These are phyloP conservation scores for Spisula solida DNA, from an alignment of 2,888 invertebrate genomes.

Conservation along the genomic window DNA sequence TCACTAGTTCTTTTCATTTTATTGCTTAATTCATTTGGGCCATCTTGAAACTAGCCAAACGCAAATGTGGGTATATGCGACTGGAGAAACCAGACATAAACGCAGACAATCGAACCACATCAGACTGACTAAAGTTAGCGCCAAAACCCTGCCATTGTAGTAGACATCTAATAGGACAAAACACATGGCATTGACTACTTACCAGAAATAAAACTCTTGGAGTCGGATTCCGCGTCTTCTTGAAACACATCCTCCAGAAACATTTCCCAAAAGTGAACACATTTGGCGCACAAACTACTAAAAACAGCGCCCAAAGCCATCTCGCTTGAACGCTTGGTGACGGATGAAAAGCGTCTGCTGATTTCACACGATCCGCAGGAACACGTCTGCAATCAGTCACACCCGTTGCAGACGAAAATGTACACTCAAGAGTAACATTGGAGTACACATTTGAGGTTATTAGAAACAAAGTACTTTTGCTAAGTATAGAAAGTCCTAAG, in stretches of 20 bases:
- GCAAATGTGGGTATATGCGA: no score
- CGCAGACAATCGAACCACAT: no score
- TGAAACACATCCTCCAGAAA: slow-evolving; percentile 87
- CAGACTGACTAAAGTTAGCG: no score
- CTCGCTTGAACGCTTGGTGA: slow-evolving; percentile 81
- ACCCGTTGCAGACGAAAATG: slow-evolving; percentile 65
- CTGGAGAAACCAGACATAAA: no score
- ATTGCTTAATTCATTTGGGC: no score
- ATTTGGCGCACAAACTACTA: slow-evolving; percentile 87
- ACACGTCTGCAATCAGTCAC: slow-evolving; percentile 77
- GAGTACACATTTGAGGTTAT: slow-evolving; percentile 81
- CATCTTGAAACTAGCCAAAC: no score
- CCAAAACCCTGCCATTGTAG: no score
- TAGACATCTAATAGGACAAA: no score
- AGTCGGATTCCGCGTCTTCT: slow-evolving; percentile 80
- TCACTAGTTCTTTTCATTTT: no score
- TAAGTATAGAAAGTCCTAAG: slow-evolving; percentile 94
- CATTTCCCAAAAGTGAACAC: slow-evolving; percentile 86
- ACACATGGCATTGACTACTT: slow-evolving; percentile 46
- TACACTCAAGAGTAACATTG: slow-evolving; percentile 79
- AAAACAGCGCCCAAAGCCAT: slow-evolving; percentile 87
- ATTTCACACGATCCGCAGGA: slow-evolving; percentile 72
- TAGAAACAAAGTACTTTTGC: slow-evolving; percentile 93
- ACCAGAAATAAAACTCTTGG: slow-evolving; percentile 72
- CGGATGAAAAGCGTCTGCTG: slow-evolving; percentile 70